phyloP scores from a whole-genome alignment of 2,888 invertebrate genomes.

The Hirudinaria manillensis region DNA sequence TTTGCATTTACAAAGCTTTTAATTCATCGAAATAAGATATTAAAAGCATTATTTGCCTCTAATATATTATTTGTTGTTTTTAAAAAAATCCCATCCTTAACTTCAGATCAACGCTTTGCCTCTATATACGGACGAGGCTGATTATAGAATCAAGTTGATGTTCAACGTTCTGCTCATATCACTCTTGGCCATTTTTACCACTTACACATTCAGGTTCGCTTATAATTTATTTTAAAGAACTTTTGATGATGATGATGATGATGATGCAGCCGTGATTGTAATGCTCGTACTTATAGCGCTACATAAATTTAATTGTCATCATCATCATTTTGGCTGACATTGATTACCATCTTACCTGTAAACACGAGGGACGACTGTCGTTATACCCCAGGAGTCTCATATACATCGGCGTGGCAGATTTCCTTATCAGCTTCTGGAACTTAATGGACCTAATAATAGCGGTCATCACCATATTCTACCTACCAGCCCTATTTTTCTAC shows the following conservation, averaged over 20 bases:
- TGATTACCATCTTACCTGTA: no score
- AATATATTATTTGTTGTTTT: no score
- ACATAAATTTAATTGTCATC: no score
- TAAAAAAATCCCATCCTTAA: no score
- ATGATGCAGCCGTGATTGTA: neutral
- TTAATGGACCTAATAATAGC: slow-evolving; percentile 23
- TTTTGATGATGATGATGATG: neutral
- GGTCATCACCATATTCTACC: slow-evolving; percentile 4
- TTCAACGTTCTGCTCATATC: neutral
- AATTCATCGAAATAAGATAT: no score
- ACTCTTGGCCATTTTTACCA: neutral
- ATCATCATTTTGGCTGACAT: no score
- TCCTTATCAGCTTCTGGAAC: slow-evolving; percentile 25
- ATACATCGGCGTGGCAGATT: slow-evolving; percentile 23
- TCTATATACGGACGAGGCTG: no score
- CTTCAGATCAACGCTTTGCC: no score
- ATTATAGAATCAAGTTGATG: no score
- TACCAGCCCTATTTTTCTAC: slow-evolving; percentile 16
- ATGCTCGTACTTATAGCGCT: no score
- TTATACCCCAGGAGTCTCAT: neutral
- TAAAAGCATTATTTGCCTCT: no score
- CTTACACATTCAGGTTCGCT: neutral
- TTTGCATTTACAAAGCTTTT: no score
- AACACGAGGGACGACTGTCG: neutral
- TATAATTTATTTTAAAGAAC: neutral